Evolutionary conservation across 2,888 invertebrate genomes (phyloP), one percentile per base, ranked within the genome.

Genomic region (Andrena trimmerana): DNA sequence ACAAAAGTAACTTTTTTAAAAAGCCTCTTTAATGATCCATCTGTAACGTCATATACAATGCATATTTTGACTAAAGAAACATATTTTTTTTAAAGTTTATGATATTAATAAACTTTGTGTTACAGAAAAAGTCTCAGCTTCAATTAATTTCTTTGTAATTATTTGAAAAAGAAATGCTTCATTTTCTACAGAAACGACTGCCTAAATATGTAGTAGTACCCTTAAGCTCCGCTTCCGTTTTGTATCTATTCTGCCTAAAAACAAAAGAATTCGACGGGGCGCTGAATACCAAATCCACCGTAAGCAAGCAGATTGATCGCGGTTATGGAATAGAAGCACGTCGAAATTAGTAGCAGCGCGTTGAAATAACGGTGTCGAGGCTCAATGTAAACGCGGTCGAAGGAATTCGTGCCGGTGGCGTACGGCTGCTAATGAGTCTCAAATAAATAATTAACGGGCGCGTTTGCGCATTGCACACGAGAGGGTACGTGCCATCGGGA

Each of bases 401-500:
- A 78, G 73, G 36, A 81, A 82, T 77, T 31, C 10, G 52, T 60
- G 16, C 27, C 2, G n/a, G 31, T 29, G 13, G 16, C 20, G 20
- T 7, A 48, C 31, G n/a, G 42, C 16, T 36, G 83, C 62, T 83
- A 83, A 83, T 83, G 72, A 83, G 59, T 69, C 72, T 77, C 66
- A 81, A 82, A 83, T 72, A 77, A 82, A 83, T 83, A 83, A 83
- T 83, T 77, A 83, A 74, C 71, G 52, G 59, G 20, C 36, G n/a
- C 36, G 66, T 62, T 67, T 67, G 36, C 65, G 48, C 31, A 20
- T 72, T 73, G 66, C 69, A 66, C 36, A n/a, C 27, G 29, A 36
- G 27, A 3, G 24, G 29, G 24, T 20, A 13, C n/a, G 31, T 10
- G 42, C 48, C 20, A 74, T 54, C 67, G 59, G 24, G 54, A 54